A percentile compares a stretch with the other conserved stretches of the same genome.
Conservation (phyloP, 1,140 invertebrate species). For the Teleogryllus occipitalis region DNA sequence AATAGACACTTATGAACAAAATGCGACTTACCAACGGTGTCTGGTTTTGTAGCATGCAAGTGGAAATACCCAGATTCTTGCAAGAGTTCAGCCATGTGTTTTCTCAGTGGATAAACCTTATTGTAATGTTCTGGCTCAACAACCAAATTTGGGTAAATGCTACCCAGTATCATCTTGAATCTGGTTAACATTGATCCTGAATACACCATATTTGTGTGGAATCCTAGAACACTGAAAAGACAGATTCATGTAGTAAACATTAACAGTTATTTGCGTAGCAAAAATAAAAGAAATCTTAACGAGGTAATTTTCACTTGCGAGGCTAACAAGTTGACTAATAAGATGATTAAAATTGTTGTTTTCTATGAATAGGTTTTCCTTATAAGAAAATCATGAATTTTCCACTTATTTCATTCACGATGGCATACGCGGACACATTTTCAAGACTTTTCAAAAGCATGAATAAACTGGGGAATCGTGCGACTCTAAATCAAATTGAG, state of each 20-base stretch:
- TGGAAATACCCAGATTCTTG: conserved; percentile 67
- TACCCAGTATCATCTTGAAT: conserved; percentile 45
- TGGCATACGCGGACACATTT: no score
- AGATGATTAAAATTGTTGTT: no score
- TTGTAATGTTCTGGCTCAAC: conserved; percentile 40
- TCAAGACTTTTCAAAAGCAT: no score
- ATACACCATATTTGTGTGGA: conserved; percentile 57
- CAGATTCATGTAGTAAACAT: not conserved
- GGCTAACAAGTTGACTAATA: no score
- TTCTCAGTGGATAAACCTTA: conserved; percentile 51
- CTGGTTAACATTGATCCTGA: conserved; percentile 33
- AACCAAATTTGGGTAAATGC: conserved; percentile 46
- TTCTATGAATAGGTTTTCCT: no score
- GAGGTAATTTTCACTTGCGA: no score
- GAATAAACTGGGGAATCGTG: no score
- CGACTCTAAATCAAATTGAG: no score
- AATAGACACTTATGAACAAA: not conserved
- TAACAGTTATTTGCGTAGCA: no score
- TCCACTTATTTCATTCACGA: no score
- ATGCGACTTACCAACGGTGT: conserved; percentile 64
- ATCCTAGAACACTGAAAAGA: conserved; percentile 48
- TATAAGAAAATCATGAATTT: no score
- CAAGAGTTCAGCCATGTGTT: conserved; percentile 41
- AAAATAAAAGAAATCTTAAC: no score
- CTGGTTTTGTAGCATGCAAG: conserved; percentile 81